These are phyloP conservation scores for Characodon lateralis DNA, from an alignment of 2,797 vertebrate species.

Conservation along the genomic window DNA sequence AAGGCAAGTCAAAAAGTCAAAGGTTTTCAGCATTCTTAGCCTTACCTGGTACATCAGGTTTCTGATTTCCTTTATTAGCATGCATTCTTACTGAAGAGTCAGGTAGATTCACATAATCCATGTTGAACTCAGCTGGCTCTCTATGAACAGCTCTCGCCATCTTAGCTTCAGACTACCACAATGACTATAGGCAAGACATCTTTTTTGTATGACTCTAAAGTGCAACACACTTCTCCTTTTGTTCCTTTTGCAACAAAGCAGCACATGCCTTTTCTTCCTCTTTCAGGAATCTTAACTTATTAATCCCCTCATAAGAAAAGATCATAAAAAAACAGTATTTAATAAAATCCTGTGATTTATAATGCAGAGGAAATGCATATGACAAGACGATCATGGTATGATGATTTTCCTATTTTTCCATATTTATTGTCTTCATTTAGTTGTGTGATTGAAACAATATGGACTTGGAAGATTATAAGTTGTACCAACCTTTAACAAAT, in stretches of 20 bases:
- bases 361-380: background rate
- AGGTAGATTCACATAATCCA: slow-evolving; percentile 14
- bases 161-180: background rate
- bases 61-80: background rate
- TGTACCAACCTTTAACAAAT: background rate
- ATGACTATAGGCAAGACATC: background rate
- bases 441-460: background rate
- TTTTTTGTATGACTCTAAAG: background rate
- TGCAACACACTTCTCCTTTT: background rate
- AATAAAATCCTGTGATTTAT: background rate
- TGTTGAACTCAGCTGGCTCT: slow-evolving; percentile 3
- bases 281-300: background rate
- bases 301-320: background rate
- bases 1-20: background rate
- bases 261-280: slow-evolving; percentile 8
- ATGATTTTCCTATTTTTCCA: background rate
- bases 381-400: background rate
- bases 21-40: background rate
- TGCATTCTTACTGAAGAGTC: background rate
- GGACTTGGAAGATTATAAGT: background rate
- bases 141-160: slow-evolving; percentile 3
- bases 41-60: background rate
- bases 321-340: background rate
- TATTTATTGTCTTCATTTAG: background rate
- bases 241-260: background rate